phyloP scores from a whole-genome alignment of 2,113 vertebrate genomes.

The Paraplagusia blochii region DNA sequence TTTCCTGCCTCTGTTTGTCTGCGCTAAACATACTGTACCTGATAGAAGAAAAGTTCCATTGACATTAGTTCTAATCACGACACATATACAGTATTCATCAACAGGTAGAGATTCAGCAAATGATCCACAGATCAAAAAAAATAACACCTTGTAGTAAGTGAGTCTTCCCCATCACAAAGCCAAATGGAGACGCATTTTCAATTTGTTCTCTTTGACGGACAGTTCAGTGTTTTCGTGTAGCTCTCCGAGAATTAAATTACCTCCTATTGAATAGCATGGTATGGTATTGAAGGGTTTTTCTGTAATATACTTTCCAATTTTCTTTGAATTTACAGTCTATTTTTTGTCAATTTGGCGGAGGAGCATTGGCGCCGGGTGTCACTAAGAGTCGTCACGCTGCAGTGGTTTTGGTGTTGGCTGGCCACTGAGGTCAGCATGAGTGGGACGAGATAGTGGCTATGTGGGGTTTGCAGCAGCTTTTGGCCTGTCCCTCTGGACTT shows the following conservation, averaged over 20 bases:
- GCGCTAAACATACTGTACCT: slow-evolving; percentile 10
- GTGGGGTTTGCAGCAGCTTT: slow-evolving; percentile 64
- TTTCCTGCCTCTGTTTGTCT: not conserved
- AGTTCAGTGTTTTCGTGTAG: slow-evolving; percentile 58
- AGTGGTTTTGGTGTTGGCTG: slow-evolving; percentile 72
- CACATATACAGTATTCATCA: slow-evolving; percentile 17
- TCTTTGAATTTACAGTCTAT: slow-evolving; percentile 77
- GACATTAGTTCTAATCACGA: slow-evolving; percentile 42
- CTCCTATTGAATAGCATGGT: slow-evolving; percentile 72
- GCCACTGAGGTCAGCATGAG: slow-evolving; percentile 77
- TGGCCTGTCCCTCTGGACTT: slow-evolving; percentile 75
- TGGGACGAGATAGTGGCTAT: slow-evolving; percentile 75
- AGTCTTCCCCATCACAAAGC: slow-evolving; percentile 33
- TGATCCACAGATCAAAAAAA: slow-evolving; percentile 54
- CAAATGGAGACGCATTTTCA: slow-evolving; percentile 60
- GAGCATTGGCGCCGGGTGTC: slow-evolving; percentile 73
- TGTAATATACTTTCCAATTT: slow-evolving; percentile 78
- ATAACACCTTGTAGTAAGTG: slow-evolving; percentile 54
- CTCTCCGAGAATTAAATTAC: slow-evolving; percentile 73
- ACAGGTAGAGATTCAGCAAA: slow-evolving; percentile 25
- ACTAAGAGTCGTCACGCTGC: slow-evolving; percentile 70
- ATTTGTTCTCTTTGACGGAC: slow-evolving; percentile 64
- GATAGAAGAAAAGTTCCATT: slow-evolving; percentile 33
- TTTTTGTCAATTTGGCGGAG: slow-evolving; percentile 77
- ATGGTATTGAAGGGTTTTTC: slow-evolving; percentile 70